phyloP scores from a whole-genome alignment of 2,888 invertebrate species.

The Glyphotaelius pellucidus region DNA sequence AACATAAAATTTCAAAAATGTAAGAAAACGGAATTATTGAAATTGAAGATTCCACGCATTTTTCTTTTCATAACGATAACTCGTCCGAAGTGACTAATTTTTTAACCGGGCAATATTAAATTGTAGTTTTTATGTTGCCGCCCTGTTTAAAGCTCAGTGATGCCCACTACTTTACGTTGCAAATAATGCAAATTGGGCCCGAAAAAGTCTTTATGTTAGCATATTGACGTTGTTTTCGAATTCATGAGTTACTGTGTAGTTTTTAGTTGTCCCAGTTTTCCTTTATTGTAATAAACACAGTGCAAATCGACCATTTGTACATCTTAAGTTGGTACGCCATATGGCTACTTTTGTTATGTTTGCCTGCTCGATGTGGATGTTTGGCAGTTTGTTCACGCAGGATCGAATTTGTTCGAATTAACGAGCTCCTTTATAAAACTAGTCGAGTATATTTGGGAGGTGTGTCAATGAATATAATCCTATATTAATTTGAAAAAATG shows the following conservation, averaged over 20 bases:
- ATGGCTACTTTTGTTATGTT: constrained; percentile 56
- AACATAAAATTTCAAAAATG: neutral
- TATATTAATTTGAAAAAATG: constrained; percentile 74
- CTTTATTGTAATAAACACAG: neutral
- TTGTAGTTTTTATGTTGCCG: constrained; percentile 14
- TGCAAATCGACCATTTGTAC: constrained; percentile 15
- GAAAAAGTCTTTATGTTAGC: neutral
- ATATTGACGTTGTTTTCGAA: neutral
- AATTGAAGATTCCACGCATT: neutral
- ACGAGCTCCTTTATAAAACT: constrained; percentile 46
- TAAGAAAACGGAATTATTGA: neutral
- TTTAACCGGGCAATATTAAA: constrained; percentile 21
- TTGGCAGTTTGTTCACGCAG: constrained; percentile 57
- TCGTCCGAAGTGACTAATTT: neutral
- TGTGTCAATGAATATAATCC: constrained; percentile 42
- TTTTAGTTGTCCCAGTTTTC: neutral
- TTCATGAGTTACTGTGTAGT: neutral
- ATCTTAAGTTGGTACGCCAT: constrained; percentile 46
- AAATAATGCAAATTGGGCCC: neutral
- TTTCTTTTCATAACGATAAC: neutral
- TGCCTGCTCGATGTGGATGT: constrained; percentile 54
- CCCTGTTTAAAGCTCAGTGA: neutral
- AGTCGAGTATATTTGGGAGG: constrained; percentile 30
- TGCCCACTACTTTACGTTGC: neutral
- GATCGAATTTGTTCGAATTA: constrained; percentile 44